A percentile compares a stretch with the other conserved stretches of the same genome.
Evolutionary conservation across 1,140 invertebrate genomes (phyloP).

Genomic region (Scaptodrosophila lebanonensis): DNA sequence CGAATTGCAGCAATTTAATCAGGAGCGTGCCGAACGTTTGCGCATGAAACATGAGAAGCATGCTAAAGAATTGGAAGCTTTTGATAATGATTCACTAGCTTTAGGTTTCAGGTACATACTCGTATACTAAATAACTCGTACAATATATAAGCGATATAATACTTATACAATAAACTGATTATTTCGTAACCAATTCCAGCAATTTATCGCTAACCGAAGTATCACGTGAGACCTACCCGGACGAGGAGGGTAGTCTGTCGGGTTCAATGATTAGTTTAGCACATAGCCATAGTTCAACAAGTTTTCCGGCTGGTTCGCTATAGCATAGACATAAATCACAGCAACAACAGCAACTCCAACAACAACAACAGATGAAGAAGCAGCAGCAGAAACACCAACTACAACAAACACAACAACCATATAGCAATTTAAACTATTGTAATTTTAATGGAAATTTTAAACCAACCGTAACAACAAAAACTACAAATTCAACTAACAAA

Average conservation of each 20-base stretch:
- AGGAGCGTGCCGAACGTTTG: conserved; percentile 92
- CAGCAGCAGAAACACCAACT: conserved; percentile 9
- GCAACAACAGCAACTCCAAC: conserved; percentile 22
- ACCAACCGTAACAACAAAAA: conserved; percentile 44
- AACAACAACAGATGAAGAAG: conserved; percentile 30
- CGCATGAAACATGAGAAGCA: conserved; percentile 92
- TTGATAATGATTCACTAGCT: conserved; percentile 94
- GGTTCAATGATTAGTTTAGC: conserved; percentile 96
- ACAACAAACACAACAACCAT: conserved; percentile 38
- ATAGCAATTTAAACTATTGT: conserved; percentile 65
- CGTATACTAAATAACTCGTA: background rate
- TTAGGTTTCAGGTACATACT: conserved; percentile 89
- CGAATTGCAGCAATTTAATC: conserved; percentile 92
- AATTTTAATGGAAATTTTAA: conserved; percentile 75
- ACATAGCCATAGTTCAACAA: conserved; percentile 94
- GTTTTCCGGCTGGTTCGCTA: conserved; percentile 90
- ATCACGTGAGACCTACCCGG: conserved; percentile 89
- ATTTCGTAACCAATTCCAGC: conserved; percentile 79
- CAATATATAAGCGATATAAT: background rate
- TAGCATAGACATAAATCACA: conserved; percentile 78
- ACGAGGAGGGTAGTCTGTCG: conserved; percentile 92
- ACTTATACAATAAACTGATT: background rate
- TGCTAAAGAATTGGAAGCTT: conserved; percentile 91
- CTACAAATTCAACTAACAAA: conserved; percentile 36
- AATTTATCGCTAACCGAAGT: conserved; percentile 93